Base-by-base conservation (phyloP, 2,888 invertebrate species). In the Drosophila heteroneura region DNA sequence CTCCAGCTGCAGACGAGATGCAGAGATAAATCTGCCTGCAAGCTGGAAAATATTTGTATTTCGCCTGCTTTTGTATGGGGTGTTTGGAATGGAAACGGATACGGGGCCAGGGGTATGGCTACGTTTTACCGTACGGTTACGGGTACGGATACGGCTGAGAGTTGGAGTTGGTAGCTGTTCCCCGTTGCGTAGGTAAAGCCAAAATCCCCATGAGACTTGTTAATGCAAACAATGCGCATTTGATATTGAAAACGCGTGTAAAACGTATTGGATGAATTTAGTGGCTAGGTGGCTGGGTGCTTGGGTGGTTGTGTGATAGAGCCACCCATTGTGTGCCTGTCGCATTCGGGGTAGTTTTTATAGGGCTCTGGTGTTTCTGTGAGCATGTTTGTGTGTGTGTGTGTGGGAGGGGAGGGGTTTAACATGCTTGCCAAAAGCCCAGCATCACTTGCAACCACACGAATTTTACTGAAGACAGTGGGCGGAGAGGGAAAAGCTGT, bases 161-260 rank as follows among this genome's bases (percentile, higher is more conserved):
- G 26, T 35, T 54, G 6, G 22, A 30, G 19, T 16, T 12, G 26
- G 51, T 7, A 14, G 19, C 5, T 26, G 69, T 70, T 74, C 68
- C 63, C 67, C 22, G 65, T 76, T 68, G 70, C 67, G 59, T 81
- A 64, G 74, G 64, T 70, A 74, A 87, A 76, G 71, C 85, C 70
- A 74, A 74, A 76, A 69, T 49, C 62, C 91, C 83, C 86, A 59
- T 54, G 89, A 83, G 92, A 91, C 87, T 90, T 92, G 91, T 92
- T 92, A 91, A 92, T 92, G 89, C 91, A 89, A 82, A 86, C 89
- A 89, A 86, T 86, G 83, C 79, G 85, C 83, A 85, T 85, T 85
- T 89, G 77, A 85, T 87, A 89, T 85, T 80, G 74, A 82, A 77
- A 82, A 80, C 72, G 67, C 69, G 77, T 59, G 1, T 57, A 39